Evolutionary conservation across 1,140 invertebrate genomes (phyloP).

Genomic region (Ganaspis sp.): DNA sequence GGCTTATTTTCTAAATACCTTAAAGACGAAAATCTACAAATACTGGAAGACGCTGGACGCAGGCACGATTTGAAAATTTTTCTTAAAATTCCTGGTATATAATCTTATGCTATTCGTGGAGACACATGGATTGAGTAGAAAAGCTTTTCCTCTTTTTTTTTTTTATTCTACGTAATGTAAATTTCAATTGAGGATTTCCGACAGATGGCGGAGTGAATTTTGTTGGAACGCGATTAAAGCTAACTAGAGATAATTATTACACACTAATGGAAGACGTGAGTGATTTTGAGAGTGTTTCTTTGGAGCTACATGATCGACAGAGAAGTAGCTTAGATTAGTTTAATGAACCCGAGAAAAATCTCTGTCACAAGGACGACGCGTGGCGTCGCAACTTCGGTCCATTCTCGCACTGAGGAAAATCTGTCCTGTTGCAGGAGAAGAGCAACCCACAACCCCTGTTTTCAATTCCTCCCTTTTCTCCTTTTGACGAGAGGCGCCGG

Average conservation of each 20-base stretch:
- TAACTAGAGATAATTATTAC: conserved; percentile 32
- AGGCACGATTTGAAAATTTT: conserved; percentile 45
- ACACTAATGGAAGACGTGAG: conserved; percentile 71
- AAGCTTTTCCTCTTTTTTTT: background rate
- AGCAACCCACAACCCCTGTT: conserved; percentile 25
- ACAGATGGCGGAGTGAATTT: conserved; percentile 16
- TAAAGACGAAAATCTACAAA: background rate
- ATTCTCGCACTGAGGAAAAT: conserved; percentile 66
- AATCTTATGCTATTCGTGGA: conserved; percentile 44
- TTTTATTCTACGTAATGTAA: background rate
- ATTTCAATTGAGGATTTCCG: conserved; percentile 34
- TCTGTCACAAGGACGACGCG: conserved; percentile 58
- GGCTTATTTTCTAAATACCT: too few species aligned
- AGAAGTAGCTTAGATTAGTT: conserved; percentile 31
- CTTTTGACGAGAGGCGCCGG: conserved; percentile 59
- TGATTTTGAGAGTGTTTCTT: conserved; percentile 62
- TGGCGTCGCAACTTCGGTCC: conserved; percentile 66
- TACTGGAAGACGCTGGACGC: conserved; percentile 52
- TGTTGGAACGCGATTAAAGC: background rate
- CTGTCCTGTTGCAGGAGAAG: conserved; percentile 40
- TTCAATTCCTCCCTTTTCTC: conserved; percentile 47
- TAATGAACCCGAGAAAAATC: conserved; percentile 46
- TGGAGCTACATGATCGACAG: conserved; percentile 47
- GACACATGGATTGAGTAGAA: conserved; percentile 59
- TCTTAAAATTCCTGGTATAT: conserved; percentile 25